A percentile compares a stretch with the other conserved stretches of the same genome.
These are phyloP conservation scores for Zaprionus lachaisei DNA, from an alignment of 1,140 invertebrate genomes.

Conservation along the genomic window DNA sequence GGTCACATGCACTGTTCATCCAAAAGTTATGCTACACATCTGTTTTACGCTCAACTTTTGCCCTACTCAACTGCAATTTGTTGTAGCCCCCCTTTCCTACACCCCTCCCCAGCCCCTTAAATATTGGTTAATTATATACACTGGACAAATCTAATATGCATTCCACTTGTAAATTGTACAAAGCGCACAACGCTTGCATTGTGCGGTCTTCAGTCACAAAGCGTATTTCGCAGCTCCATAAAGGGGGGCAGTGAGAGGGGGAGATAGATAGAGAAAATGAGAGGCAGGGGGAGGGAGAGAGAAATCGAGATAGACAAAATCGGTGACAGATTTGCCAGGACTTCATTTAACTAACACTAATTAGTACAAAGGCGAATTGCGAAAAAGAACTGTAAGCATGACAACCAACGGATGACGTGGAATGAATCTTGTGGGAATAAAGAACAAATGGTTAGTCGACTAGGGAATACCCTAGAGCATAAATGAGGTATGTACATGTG, in stretches of 20 bases:
- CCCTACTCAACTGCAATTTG: slow-evolving; percentile 47
- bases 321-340: not conserved
- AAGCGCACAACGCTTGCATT: not conserved
- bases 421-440: too few relatives aligned
- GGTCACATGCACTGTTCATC: slow-evolving; percentile 26
- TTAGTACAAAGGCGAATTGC: not conserved
- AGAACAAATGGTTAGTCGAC: not conserved
- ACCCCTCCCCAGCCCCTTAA: not conserved
- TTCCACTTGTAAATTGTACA: not conserved
- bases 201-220: not conserved
- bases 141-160: slow-evolving; percentile 39
- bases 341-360: slow-evolving; percentile 1
- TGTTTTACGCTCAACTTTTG: slow-evolving; percentile 53
- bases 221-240: not conserved
- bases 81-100: slow-evolving; percentile 23
- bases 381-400: not conserved
- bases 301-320: not conserved
- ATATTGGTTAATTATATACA: slow-evolving; percentile 63
- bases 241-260: not conserved
- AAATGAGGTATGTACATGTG: not conserved
- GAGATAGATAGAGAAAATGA: not conserved
- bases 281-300: not conserved
- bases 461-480: not conserved
- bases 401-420: not conserved
- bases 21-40: slow-evolving; percentile 63